These are phyloP conservation scores for Accipiter cooperii DNA, from an alignment of 2,113 vertebrate genomes.

Conservation along the genomic window DNA sequence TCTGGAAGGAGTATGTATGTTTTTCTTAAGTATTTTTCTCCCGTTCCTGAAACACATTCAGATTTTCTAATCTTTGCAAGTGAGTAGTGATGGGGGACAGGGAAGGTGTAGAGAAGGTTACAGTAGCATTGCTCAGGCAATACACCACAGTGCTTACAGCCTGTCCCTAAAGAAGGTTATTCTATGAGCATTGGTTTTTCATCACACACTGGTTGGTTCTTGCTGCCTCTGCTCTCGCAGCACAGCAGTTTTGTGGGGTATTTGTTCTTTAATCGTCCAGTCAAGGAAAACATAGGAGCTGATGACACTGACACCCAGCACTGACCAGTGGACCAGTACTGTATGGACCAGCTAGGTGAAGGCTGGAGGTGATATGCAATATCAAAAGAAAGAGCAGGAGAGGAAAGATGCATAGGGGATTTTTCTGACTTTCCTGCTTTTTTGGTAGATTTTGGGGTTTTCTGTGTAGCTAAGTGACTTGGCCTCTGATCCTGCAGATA, in stretches of 20 bases:
- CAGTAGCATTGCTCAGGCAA: not conserved
- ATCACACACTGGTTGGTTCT: not conserved
- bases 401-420: not conserved
- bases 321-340: not conserved
- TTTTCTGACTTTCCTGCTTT: not conserved
- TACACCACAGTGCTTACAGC: not conserved
- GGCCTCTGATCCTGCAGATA: not conserved
- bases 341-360: not conserved
- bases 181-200: not conserved
- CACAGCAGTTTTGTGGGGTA: rapidly evolving
- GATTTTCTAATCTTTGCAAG: not conserved
- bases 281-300: not conserved
- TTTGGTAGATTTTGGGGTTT: not conserved
- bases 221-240: not conserved
- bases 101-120: not conserved
- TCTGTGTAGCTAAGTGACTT: not conserved
- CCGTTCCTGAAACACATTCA: not conserved
- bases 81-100: not conserved
- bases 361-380: not conserved
- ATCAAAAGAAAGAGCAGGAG: not conserved
- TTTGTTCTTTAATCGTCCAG: not conserved
- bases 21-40: not conserved
- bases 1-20: not conserved
- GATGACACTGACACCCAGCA: not conserved
- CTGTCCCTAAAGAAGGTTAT: not conserved